Conservation (phyloP, 2,888 invertebrate genomes). For the Troides helena region DNA sequence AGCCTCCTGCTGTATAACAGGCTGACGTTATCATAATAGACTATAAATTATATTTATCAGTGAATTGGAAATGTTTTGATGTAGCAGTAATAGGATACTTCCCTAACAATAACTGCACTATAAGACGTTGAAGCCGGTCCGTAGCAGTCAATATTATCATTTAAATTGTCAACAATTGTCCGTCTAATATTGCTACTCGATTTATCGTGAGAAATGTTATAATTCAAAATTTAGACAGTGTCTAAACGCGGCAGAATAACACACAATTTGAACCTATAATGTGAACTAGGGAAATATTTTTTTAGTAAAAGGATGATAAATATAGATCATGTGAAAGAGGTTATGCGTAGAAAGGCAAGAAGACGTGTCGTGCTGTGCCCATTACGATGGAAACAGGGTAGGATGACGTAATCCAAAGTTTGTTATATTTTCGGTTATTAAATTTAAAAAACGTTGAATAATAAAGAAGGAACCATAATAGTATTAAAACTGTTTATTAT, state of each 20-base stretch:
- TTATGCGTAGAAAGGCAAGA: no score
- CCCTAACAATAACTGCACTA: slow-evolving; percentile 47
- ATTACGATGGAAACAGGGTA: no score
- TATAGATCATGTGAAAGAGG: no score
- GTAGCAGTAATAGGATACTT: slow-evolving; percentile 40
- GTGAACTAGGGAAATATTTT: no score
- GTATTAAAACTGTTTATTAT: slow-evolving; percentile 4
- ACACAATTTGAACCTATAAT: no score
- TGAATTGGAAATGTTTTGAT: slow-evolving; percentile 23
- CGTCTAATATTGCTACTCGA: slow-evolving; percentile 21
- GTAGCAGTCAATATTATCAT: slow-evolving; percentile 45
- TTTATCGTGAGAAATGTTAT: slow-evolving; percentile 18
- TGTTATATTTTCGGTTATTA: no score
- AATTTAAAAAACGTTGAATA: no score
- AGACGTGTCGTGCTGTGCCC: no score
- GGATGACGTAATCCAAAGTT: no score
- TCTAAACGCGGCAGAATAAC: background rate
- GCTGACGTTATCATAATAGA: slow-evolving; percentile 43
- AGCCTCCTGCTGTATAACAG: slow-evolving; percentile 35
- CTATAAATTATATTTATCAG: slow-evolving; percentile 32
- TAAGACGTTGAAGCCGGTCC: slow-evolving; percentile 38
- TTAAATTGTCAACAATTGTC: slow-evolving; percentile 50
- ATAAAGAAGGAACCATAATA: background rate
- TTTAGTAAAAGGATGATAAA: no score
- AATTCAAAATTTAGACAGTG: background rate